A percentile compares a stretch with the other conserved stretches of the same genome.
phyloP scores from a whole-genome alignment of 2,888 invertebrate species.

The Heliconius charithonia region DNA sequence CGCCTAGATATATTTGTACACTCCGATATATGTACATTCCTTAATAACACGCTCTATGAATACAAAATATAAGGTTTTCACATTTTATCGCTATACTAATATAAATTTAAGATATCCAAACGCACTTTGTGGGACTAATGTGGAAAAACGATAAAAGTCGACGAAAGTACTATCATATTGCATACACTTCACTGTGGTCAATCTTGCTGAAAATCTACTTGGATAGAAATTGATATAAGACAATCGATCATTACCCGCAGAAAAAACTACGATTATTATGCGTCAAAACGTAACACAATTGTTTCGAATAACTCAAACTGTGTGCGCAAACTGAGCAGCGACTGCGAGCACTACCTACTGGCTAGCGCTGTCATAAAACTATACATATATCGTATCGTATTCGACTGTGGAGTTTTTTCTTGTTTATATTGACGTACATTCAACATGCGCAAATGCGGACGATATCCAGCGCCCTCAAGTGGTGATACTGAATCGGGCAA shows the following conservation, averaged over 20 bases:
- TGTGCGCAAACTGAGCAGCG: slow-evolving; percentile 70
- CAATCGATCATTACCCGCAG: slow-evolving; percentile 70
- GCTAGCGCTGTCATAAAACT: slow-evolving; percentile 69
- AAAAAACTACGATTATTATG: slow-evolving; percentile 62
- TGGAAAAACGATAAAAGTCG: slow-evolving; percentile 62
- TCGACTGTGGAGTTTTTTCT: slow-evolving; percentile 65
- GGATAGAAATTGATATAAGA: slow-evolving; percentile 57
- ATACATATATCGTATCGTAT: slow-evolving; percentile 66
- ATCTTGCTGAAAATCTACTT: slow-evolving; percentile 51
- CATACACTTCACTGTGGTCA: slow-evolving; percentile 58
- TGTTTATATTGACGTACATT: slow-evolving; percentile 79
- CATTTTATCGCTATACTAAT: slow-evolving; percentile 62
- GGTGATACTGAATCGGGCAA: slow-evolving; percentile 46
- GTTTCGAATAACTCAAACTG: slow-evolving; percentile 73
- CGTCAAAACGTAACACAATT: slow-evolving; percentile 66
- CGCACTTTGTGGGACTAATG: slow-evolving; percentile 55
- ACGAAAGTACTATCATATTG: slow-evolving; percentile 54
- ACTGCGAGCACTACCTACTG: slow-evolving; percentile 67
- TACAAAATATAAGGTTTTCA: slow-evolving; percentile 54
- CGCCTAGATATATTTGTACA: neutral
- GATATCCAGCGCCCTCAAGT: slow-evolving; percentile 55
- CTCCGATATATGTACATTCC: slow-evolving; percentile 15
- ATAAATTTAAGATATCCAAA: slow-evolving; percentile 59
- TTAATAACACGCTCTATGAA: slow-evolving; percentile 30
- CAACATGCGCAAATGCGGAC: slow-evolving; percentile 66